Percentiles rank a stretch among this genome's conserved stretches.
Evolutionary conservation across 2,113 vertebrate genomes (phyloP).

Genomic region (Blennius ocellaris): DNA sequence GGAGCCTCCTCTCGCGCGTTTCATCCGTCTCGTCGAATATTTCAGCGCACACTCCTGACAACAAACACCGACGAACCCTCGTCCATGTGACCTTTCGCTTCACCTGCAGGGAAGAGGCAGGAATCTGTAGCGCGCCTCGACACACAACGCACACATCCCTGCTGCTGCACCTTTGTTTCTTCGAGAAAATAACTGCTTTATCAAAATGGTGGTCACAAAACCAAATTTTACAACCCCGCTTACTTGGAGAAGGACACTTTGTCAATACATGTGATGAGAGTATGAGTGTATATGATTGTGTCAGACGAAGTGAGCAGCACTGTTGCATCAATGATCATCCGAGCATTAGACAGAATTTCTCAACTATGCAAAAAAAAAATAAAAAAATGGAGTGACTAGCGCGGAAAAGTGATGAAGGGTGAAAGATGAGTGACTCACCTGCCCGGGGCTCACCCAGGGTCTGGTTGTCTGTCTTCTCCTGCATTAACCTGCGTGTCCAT

Average conservation of each 20-base stretch:
- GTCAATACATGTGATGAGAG: no score
- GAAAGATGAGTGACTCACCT: slow-evolving; percentile 71
- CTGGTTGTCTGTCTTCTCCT: slow-evolving; percentile 79
- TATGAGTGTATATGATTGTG: no score
- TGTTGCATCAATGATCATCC: no score
- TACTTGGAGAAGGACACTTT: no score
- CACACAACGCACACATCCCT: neutral
- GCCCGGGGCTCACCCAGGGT: slow-evolving; percentile 76
- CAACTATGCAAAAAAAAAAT: neutral
- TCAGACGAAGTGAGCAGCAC: no score
- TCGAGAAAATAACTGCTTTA: neutral
- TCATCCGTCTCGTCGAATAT: slow-evolving; percentile 35
- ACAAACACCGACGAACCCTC: slow-evolving; percentile 36
- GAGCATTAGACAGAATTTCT: neutral
- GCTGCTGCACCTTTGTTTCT: neutral
- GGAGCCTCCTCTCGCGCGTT: slow-evolving; percentile 22
- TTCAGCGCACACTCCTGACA: slow-evolving; percentile 23
- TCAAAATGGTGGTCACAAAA: neutral
- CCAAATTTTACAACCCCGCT: neutral
- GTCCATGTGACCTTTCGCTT: slow-evolving; percentile 67
- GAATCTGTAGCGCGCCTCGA: slow-evolving; percentile 26
- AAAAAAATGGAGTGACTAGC: neutral
- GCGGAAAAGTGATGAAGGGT: no score
- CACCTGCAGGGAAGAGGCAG: slow-evolving; percentile 62
- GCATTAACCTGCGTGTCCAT: slow-evolving; percentile 80